These are phyloP conservation scores for Onychomys arenicola DNA, from an alignment of 2,797 vertebrate genomes.

Conservation along the genomic window DNA sequence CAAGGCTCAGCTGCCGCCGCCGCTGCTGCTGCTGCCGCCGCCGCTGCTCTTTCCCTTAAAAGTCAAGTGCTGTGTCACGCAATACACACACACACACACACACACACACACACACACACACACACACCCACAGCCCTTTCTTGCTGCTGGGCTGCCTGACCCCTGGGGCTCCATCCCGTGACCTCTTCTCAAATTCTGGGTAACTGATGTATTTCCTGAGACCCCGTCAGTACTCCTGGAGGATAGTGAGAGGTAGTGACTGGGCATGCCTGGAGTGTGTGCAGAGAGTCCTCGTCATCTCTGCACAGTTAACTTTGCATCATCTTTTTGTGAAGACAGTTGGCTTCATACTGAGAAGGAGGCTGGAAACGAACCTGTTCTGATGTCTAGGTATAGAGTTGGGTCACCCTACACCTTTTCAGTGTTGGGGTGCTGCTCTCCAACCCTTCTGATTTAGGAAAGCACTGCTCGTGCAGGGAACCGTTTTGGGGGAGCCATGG, in stretches of 20 bases:
- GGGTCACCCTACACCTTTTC: background rate
- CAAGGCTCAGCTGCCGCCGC: background rate
- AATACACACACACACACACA: too few relatives aligned
- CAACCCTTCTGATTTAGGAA: background rate
- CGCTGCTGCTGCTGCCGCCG: too few relatives aligned
- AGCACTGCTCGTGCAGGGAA: background rate
- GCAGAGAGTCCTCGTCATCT: fast-evolving
- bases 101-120: too few relatives aligned
- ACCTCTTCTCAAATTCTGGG: background rate
- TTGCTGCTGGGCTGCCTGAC: conserved; percentile 10
- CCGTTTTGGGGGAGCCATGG: background rate
- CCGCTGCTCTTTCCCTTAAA: background rate
- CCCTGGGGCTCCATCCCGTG: background rate
- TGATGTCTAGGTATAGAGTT: background rate
- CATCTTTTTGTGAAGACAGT: background rate
- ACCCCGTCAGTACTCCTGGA: background rate
- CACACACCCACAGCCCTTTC: background rate
- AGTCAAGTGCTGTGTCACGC: background rate
- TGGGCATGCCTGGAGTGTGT: background rate
- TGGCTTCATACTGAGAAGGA: background rate
- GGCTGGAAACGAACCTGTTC: background rate
- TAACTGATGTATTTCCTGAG: background rate
- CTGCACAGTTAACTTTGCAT: background rate
- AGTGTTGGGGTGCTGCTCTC: background rate
- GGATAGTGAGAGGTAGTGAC: background rate